A percentile compares a stretch with the other conserved stretches of the same genome.
Conservation (phyloP, 1,140 invertebrate species). For the Zaprionus vittiger region DNA sequence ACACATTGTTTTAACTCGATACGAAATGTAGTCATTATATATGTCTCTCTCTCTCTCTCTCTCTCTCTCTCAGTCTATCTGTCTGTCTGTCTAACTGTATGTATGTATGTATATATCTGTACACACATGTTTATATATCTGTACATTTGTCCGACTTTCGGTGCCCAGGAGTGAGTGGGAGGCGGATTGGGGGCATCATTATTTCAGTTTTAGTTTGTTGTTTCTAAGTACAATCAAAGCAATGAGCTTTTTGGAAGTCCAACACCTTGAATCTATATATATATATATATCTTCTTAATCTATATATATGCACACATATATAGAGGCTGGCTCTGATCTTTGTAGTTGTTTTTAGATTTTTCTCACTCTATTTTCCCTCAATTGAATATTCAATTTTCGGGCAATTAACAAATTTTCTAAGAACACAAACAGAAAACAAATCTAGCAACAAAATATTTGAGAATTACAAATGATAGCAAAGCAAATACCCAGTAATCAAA, state of each 20-base stretch:
- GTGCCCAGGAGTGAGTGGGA: not conserved
- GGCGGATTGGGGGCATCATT: constrained; percentile 5
- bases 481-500: not conserved
- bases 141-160: constrained; percentile 54
- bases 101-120: not conserved
- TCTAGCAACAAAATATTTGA: constrained; percentile 29
- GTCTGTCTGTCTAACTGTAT: not conserved
- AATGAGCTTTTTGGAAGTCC: constrained; percentile 23
- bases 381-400: constrained; percentile 76
- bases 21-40: constrained; percentile 32
- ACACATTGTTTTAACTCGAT: constrained; percentile 41
- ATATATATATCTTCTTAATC: not conserved
- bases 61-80: not conserved
- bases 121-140: constrained; percentile 17
- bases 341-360: constrained; percentile 24
- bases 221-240: constrained; percentile 50
- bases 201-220: constrained; percentile 31
- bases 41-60: constrained; percentile 4
- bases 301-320: constrained; percentile 4
- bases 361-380: constrained; percentile 42
- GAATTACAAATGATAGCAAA: not conserved
- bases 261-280: constrained; percentile 16
- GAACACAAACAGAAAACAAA: constrained; percentile 57
- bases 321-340: constrained; percentile 20
- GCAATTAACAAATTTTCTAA: constrained; percentile 74